These are phyloP conservation scores for Phoenicopterus ruber DNA, from an alignment of 2,113 vertebrate species.

Conservation along the genomic window DNA sequence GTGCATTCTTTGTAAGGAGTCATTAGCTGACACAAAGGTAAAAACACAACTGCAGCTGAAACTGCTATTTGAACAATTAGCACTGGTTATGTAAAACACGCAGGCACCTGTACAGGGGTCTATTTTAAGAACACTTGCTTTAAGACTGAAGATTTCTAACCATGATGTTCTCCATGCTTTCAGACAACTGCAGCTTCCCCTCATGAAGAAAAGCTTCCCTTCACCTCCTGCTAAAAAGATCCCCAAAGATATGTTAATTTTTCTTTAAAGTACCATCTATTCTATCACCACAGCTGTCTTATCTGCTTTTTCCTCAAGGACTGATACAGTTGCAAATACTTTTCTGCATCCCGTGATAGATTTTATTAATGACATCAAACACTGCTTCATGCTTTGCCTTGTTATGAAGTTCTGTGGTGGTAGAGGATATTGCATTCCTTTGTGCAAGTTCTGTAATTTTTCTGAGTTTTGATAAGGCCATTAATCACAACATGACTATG, in stretches of 20 bases:
- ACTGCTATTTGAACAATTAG: not conserved
- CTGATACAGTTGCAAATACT: not conserved
- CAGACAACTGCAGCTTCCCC: not conserved
- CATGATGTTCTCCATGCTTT: not conserved
- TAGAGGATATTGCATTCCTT: not conserved
- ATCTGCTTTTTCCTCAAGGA: not conserved
- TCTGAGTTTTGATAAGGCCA: constrained; percentile 1
- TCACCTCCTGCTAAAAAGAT: not conserved
- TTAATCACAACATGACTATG: constrained; percentile 16
- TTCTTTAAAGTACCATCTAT: constrained; percentile 10
- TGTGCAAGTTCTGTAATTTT: constrained; percentile 6
- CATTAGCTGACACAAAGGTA: not conserved
- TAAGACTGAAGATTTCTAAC: not conserved
- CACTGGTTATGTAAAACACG: not conserved
- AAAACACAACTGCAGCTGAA: not conserved
- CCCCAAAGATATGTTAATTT: constrained; percentile 15
- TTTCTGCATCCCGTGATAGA: not conserved
- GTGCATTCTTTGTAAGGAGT: not conserved
- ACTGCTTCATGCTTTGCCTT: not conserved
- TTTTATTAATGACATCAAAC: constrained; percentile 34
- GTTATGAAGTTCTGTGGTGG: not conserved
- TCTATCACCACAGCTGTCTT: not conserved
- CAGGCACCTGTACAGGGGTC: not conserved
- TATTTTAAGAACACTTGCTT: not conserved
- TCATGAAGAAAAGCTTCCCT: not conserved